Evolutionary conservation across 1,140 invertebrate species (phyloP), one percentile per base, ranked within the genome.

Genomic region (Polyergus mexicanus): DNA sequence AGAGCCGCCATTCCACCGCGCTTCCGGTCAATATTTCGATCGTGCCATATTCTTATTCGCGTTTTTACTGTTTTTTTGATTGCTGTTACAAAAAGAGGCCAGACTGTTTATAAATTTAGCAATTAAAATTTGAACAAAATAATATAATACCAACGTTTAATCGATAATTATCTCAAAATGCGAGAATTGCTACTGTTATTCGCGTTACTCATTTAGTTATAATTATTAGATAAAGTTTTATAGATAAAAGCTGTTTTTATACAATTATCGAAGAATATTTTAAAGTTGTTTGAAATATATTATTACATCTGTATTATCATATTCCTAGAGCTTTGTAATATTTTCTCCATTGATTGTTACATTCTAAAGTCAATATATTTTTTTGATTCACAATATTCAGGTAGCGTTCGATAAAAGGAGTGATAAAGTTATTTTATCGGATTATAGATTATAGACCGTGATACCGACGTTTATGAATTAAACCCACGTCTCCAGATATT

Each of bases 391-490:
- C 22, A 58, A 41, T 69, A 68, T 80, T 80, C 41, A 54, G 44
- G 16, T 68, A 41, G 16, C 22, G 19, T 38, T 28, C n/a, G 35
- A 2, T 54, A 69, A 22, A 69, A 80, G 22, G 35, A 28, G 60
- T 22, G 35, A 80, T 68, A 80, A 68, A 68, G 16, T 41, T 5
- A 56, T 80, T 69, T 56, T 54, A 56, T 69, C 77, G 54, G 77
- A 80, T 80, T 51, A 77, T 65, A 77, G 75, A 77, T 77, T 69
- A n/a, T 56, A 69, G 32, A 41, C 35, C 16, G 35, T 69, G 77
- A 80, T 80, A 80, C 35, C 51, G 47, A 47, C n/a, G 32, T 69
- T 80, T 80, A 69, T 69, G 51, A 80, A 80, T 80, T 80, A 80
- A 80, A 58, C 10, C 77, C 77, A 69, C 13, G 77, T 80, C 51